Evolutionary conservation across 2,888 invertebrate species (phyloP).

Genomic region (Xanthostigma xanthostigma): DNA sequence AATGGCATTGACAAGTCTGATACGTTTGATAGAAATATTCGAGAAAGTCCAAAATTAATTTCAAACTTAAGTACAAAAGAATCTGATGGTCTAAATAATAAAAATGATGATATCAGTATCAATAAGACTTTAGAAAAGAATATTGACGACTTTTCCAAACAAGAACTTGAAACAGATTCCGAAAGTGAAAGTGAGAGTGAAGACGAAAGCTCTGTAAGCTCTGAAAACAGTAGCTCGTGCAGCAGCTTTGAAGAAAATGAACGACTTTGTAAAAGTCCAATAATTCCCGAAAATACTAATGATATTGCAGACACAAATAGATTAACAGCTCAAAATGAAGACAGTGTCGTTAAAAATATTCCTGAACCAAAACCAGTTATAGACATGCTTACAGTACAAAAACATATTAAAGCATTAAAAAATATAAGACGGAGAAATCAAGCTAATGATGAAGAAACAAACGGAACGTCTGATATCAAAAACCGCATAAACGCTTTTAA

Average conservation of each 20-base stretch:
- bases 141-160: conserved; percentile 1
- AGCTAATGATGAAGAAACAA: neutral
- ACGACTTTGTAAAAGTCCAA: neutral
- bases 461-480: neutral
- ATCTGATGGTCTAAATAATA: conserved; percentile 2
- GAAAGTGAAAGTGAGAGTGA: conserved; percentile 8
- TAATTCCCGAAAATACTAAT: neutral
- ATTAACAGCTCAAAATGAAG: conserved; percentile 8
- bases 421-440: neutral
- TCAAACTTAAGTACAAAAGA: neutral
- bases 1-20: neutral
- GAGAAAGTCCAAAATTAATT: neutral
- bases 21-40: too few relatives aligned
- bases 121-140: neutral
- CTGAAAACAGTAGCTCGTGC: conserved; percentile 23
- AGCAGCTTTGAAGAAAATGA: conserved; percentile 14
- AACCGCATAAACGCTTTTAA: neutral
- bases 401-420: neutral
- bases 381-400: neutral
- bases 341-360: conserved; percentile 5
- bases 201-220: conserved; percentile 20
- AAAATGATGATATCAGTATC: neutral
- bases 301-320: conserved; percentile 11
- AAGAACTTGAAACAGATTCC: conserved; percentile 6
- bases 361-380: conserved; percentile 6